Evolutionary conservation across 2,888 invertebrate species (phyloP).

Genomic region (Xestoiulus laeticollis): DNA sequence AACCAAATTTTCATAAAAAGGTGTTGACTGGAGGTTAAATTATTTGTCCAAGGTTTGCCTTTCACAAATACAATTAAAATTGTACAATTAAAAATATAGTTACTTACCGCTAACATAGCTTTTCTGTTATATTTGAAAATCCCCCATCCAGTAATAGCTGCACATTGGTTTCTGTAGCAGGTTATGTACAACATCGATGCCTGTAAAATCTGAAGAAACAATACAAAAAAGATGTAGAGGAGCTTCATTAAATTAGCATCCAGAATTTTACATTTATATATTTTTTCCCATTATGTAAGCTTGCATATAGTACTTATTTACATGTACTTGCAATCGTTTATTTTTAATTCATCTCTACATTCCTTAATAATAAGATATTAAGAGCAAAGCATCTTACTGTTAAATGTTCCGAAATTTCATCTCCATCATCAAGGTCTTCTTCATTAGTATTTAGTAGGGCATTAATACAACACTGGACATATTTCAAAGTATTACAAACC

Average conservation of each 20-base stretch:
- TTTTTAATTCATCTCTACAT: too few relatives aligned
- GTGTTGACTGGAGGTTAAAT: too few relatives aligned
- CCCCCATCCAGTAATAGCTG: conserved; percentile 1
- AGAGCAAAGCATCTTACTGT: not conserved
- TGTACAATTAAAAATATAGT: too few relatives aligned
- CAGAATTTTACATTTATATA: too few relatives aligned
- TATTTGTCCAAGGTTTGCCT: not conserved
- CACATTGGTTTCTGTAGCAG: not conserved
- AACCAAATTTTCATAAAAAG: not conserved
- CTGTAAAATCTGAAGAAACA: not conserved
- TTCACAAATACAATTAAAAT: too few relatives aligned
- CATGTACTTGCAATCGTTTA: too few relatives aligned
- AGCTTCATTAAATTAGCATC: too few relatives aligned
- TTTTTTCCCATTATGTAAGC: too few relatives aligned
- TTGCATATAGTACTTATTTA: too few relatives aligned
- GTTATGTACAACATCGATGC: not conserved
- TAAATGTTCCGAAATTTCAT: not conserved
- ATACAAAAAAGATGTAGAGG: too few relatives aligned
- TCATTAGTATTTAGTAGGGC: not conserved
- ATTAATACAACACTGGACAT: not conserved
- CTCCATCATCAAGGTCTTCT: not conserved
- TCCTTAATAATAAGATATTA: too few relatives aligned
- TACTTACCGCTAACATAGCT: not conserved
- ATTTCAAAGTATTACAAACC: conserved; percentile 7
- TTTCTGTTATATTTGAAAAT: conserved; percentile 25